A percentile compares a stretch with the other conserved stretches of the same genome.
Conservation (phyloP, 2,113 vertebrate species). For the Sus scrofa region DNA sequence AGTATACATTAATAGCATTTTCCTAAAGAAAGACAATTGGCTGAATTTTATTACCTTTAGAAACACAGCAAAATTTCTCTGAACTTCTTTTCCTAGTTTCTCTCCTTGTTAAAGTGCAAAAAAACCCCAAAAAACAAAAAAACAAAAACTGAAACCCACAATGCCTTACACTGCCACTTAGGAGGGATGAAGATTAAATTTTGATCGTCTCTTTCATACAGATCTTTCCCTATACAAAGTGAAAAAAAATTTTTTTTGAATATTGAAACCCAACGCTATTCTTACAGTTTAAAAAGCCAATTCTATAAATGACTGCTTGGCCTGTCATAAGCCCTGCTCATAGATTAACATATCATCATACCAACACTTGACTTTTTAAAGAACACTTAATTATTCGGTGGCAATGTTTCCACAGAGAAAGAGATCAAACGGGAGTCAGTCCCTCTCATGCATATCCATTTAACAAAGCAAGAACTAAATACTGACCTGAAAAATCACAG, state of each 20-base stretch:
- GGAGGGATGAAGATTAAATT: not conserved
- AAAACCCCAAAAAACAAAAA: not conserved
- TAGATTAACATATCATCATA: not conserved
- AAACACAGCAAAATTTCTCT: conserved; percentile 44
- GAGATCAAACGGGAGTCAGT: not conserved
- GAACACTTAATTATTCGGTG: not conserved
- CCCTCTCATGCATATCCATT: not conserved
- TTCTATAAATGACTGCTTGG: conserved; percentile 25
- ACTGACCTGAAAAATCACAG: not conserved
- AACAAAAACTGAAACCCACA: not conserved
- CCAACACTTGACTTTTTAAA: not conserved
- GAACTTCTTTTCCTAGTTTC: conserved; percentile 32
- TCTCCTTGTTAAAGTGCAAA: conserved; percentile 39
- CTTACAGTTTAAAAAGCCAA: not conserved
- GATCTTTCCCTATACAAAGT: not conserved
- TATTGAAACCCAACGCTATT: not conserved
- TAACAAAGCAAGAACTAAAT: conserved; percentile 48
- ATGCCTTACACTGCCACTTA: fast-evolving
- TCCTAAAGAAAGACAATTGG: not conserved
- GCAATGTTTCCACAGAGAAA: not conserved
- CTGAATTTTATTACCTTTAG: not conserved
- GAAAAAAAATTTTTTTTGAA: not conserved
- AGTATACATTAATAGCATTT: fast-evolving
- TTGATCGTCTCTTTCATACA: not conserved
- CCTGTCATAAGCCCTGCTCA: conserved; percentile 33